Evolutionary conservation across 2,888 invertebrate genomes (phyloP), one percentile per base, ranked within the genome.

Genomic region (Leptinotarsa tumamoca): DNA sequence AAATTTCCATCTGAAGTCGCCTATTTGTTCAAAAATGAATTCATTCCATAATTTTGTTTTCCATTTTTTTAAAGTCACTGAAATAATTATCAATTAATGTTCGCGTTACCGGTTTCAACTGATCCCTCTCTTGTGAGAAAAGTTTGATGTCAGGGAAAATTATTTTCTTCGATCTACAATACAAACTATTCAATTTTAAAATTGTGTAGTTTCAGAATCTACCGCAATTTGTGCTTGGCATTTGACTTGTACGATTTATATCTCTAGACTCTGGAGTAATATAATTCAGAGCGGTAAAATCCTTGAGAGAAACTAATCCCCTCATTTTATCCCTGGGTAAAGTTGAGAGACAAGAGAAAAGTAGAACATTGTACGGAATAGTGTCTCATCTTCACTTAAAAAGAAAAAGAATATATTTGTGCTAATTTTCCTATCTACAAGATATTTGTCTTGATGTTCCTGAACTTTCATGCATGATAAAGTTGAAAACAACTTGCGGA

Each of bases 381-480:
- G 21, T 50, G 67, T 50, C 50, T 67, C 17, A 67, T 50, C 67
- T 17, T 14, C n/a, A 67, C 7, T 18, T 49, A 68, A 68, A 54
- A 68, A 18, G 54, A 54, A 68, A 68, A 18, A 43, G 68, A 52
- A 67, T n/a, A 52, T 68, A 68, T 68, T 23, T 68, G 68, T 68
- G 68, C 68, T 68, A 68, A 68, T 68, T 68, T 52, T 52, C 17
- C n/a, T n/a, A 54, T 68, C 68, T 68, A 68, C 68, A 54, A 68
- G 52, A 68, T 68, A 68, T 68, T 54, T 33, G 68, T 68, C 68
- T 54, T 54, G 54, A 68, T 68, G 54, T 54, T 27, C n/a, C 23
- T 7, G 33, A 52, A 68, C 27, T 68, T 54, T 52, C 68, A 68
- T 68, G 68, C 68, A 68, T 68, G 68, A 68, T 68, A 54, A 54